phyloP scores from a whole-genome alignment of 2,888 invertebrate genomes.

The Linnaemya vulpina region DNA sequence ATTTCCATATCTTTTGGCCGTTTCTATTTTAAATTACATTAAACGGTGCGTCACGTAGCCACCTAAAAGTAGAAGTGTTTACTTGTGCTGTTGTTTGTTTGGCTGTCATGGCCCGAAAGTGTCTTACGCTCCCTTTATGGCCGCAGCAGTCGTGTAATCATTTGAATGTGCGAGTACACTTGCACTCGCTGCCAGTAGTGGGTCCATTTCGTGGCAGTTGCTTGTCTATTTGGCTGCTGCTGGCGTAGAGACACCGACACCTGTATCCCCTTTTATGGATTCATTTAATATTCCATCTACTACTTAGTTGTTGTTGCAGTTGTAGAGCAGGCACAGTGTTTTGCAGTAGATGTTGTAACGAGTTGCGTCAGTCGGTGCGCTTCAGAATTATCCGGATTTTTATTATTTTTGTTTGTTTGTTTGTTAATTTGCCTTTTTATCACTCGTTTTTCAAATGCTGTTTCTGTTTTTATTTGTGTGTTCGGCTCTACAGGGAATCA shows the following conservation, averaged over 20 bases:
- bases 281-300: slow-evolving; percentile 42
- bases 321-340: slow-evolving; percentile 43
- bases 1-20: slow-evolving; percentile 44
- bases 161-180: slow-evolving; percentile 46
- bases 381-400: slow-evolving; percentile 47
- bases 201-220: slow-evolving; percentile 38
- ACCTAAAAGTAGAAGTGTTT: slow-evolving; percentile 60
- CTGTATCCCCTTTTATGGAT: slow-evolving; percentile 68
- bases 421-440: too few relatives aligned
- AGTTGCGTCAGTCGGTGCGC: slow-evolving; percentile 37
- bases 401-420: slow-evolving; percentile 46
- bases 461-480: slow-evolving; percentile 34
- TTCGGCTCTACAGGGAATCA: slow-evolving; percentile 64
- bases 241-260: slow-evolving; percentile 70
- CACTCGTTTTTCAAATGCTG: slow-evolving; percentile 31
- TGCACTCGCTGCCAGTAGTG: slow-evolving; percentile 17
- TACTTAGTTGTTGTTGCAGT: slow-evolving; percentile 1
- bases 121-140: slow-evolving; percentile 9
- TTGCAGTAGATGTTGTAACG: slow-evolving; percentile 46
- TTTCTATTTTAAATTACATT: slow-evolving; percentile 71
- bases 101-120: slow-evolving; percentile 48
- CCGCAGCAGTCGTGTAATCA: slow-evolving; percentile 48
- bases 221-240: slow-evolving; percentile 43
- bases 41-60: slow-evolving; percentile 71
- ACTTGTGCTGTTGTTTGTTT: slow-evolving; percentile 34